phyloP scores from a whole-genome alignment of 2,888 invertebrate genomes.

The Dasypogon diadema region DNA sequence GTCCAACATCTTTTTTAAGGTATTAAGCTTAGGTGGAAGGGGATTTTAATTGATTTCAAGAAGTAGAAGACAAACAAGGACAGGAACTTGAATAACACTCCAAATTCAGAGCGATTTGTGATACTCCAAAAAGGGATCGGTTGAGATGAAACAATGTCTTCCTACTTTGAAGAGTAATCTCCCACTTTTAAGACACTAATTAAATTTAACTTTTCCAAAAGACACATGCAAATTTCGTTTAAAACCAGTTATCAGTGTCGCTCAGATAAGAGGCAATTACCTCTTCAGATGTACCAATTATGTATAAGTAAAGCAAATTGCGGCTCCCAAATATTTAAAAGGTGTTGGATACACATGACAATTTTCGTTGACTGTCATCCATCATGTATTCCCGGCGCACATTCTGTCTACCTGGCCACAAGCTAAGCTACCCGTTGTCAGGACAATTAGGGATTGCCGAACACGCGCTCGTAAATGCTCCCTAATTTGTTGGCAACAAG shows the following conservation, averaged over 20 bases:
- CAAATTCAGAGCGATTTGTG: too few relatives aligned
- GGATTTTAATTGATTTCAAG: too few relatives aligned
- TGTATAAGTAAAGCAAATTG: background rate
- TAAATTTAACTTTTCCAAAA: too few relatives aligned
- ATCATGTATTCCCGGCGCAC: background rate
- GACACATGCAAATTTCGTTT: background rate
- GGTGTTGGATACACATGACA: constrained; percentile 22
- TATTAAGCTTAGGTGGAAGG: too few relatives aligned
- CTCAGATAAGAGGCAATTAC: background rate
- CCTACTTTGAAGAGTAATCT: too few relatives aligned
- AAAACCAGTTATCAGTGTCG: background rate
- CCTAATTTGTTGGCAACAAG: constrained; percentile 34
- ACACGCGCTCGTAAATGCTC: constrained; percentile 26
- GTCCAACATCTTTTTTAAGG: too few relatives aligned
- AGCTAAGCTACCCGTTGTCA: background rate
- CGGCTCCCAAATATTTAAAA: constrained; percentile 21
- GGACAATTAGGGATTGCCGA: constrained; percentile 27
- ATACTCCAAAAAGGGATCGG: too few relatives aligned
- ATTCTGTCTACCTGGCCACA: background rate
- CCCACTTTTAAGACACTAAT: too few relatives aligned
- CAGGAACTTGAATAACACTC: too few relatives aligned
- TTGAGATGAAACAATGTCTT: too few relatives aligned
- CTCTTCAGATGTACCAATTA: constrained; percentile 36
- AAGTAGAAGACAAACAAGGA: too few relatives aligned
- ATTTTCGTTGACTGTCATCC: background rate